phyloP scores from a whole-genome alignment of 1,140 invertebrate species.

The Notospermus geniculatus region DNA sequence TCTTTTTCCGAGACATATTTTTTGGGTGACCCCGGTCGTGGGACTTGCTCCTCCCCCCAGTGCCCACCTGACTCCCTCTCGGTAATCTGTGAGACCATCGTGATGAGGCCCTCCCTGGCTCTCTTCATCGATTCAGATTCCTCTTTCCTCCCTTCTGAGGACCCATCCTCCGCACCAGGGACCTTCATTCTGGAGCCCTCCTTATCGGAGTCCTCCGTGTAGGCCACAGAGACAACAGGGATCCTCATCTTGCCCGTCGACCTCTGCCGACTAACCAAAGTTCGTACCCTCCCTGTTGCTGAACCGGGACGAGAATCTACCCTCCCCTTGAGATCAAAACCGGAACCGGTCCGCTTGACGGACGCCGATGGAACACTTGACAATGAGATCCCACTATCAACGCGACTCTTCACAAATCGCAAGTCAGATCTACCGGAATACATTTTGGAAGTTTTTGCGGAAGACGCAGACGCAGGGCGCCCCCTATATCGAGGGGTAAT shows the following conservation, averaged over 20 bases:
- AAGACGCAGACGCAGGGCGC: not conserved
- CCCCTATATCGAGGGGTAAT: too few relatives aligned
- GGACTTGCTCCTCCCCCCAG: not conserved
- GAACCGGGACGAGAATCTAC: not conserved
- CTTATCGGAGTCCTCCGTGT: not conserved
- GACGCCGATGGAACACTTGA: not conserved
- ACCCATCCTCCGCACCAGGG: too few relatives aligned
- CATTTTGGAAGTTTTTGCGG: not conserved
- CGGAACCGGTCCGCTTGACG: not conserved
- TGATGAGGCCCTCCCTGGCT: not conserved
- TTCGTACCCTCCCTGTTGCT: not conserved
- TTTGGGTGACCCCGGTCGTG: not conserved
- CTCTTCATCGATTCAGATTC: not conserved
- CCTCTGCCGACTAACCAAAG: not conserved
- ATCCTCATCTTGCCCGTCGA: not conserved
- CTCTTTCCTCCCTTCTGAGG: not conserved
- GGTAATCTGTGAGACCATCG: not conserved
- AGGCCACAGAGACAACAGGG: not conserved
- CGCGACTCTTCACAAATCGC: not conserved
- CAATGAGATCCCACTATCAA: not conserved
- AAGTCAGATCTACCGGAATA: slow-evolving; percentile 2
- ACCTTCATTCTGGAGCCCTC: not conserved
- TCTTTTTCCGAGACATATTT: slow-evolving; percentile 1
- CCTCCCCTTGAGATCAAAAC: not conserved
- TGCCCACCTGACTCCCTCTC: not conserved